Base-by-base conservation (phyloP, 1,140 invertebrate species). In the Zaprionus camerounensis region DNA sequence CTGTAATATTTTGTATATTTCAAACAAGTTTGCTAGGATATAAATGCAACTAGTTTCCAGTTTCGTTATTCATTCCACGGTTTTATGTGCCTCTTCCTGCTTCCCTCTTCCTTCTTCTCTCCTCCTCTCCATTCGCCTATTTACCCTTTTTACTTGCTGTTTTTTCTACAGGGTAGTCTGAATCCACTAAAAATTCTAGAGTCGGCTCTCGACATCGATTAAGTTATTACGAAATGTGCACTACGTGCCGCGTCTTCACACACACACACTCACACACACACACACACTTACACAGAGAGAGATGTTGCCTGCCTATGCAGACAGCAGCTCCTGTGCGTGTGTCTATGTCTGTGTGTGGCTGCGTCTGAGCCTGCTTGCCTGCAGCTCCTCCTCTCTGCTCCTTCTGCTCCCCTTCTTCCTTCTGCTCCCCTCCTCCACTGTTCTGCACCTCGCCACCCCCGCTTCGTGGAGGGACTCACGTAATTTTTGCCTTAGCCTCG, bases 181-280 rank as follows among this genome's bases (percentile, higher is more conserved):
- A 53, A 90, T 69, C 78, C 64, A 80, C 70, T 71, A 83, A 71
- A 84, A 90, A 90, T 78, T 72, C 68, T 76, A 63, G 76, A 76
- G 51, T 64, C 75, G 71, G 67, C 86, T 85, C 80, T 88, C 80
- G 81, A 85, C 85, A 88, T 88, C 85, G 85, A 88, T 88, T 88
- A 88, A 88, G 85, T 88, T 88, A 88, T 88, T 88, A 88, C 85
- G 85, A 88, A 88, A 88, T 90, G 85, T 85, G 72, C 79, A 79
- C 69, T 85, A 90, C 85, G 85, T 85, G 71, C 70, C 69, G 65
- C 71, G 84, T 81, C 78, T 83, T 78, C 66, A 63, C 64, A 49
- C 26, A 46, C 70, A 56, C 36, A 46, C 26, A 26, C 26, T 49
- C 2, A 56, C 55, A 49, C 26, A 46, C 70, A 56, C 36, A 46